Base-by-base conservation (phyloP, 2,888 invertebrate species). In the Coremacera marginata region DNA sequence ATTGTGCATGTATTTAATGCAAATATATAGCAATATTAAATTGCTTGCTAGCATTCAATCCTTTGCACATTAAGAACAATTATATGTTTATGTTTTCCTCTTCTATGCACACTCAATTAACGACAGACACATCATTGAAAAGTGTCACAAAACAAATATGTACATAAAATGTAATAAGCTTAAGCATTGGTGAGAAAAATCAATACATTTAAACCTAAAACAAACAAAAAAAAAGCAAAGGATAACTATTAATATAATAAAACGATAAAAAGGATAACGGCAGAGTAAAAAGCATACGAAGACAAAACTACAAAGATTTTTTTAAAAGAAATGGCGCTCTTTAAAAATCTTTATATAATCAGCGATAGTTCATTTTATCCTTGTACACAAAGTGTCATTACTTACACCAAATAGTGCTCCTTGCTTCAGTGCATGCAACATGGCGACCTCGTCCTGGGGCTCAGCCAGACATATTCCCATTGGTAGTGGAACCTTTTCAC, bases 401-500 rank as follows among this genome's bases (percentile, higher is more conserved):
- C 87, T 87, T 85, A 87, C 87, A 79, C 82, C 84, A 75, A 87
- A 82, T 70, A 85, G 79, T 16, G 84, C 82, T 34, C 84, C 84
- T 57, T 75, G 68, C 44, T 70, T 70, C 14, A 75, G 70, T 51
- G 79, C 80, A 25, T 84, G 84, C 81, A 84, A 80, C 71, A 86
- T 83, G 52, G 86, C 79, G 70, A 85, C 84, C 70, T 86, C 80
- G 44, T 80, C 78, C 22, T 78, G 78, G 44, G 75, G 75, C 25
- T 68, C 79, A 63, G 14, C 67, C 3, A 57, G 85, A 72, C 82
- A 83, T 60, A 94, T 82, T 76, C 85, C 93, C 83, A 94, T 88
- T 70, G 94, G 94, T 83, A 92, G 90, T 84, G 92, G 92, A 83
- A 92, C 90, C 90, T 92, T 93, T 82, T 93, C 93, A 62, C 81